Evolutionary conservation across 2,797 vertebrate genomes (phyloP).

Genomic region (Sarcoramphus papa): DNA sequence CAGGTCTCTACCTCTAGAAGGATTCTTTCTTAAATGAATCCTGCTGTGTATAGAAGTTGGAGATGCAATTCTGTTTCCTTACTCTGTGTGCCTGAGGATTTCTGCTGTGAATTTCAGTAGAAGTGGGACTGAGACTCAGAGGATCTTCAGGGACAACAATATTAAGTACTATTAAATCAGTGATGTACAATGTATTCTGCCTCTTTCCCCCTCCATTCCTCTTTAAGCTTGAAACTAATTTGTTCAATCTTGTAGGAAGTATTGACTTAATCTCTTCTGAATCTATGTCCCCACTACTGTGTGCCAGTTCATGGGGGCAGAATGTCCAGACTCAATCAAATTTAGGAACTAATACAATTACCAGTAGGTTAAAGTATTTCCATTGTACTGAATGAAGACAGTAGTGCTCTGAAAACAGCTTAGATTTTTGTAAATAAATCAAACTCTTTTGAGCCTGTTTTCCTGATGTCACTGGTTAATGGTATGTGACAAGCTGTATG

Average conservation of each 20-base stretch:
- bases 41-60: not conserved
- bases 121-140: not conserved
- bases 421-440: not conserved
- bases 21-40: not conserved
- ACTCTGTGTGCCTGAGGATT: not conserved
- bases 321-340: not conserved
- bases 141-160: not conserved
- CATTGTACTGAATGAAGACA: not conserved
- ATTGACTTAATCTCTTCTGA: constrained; percentile 36
- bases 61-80: not conserved
- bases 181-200: not conserved
- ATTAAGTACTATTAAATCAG: not conserved
- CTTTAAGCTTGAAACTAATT: constrained; percentile 1
- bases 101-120: not conserved
- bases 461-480: not conserved
- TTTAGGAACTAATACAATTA: constrained; percentile 44
- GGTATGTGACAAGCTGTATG: not conserved
- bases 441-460: not conserved
- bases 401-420: not conserved
- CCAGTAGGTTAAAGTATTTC: not conserved
- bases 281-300: not conserved
- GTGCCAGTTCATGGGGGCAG: not conserved
- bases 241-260: constrained; percentile 10
- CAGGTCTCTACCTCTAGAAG: not conserved
- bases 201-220: not conserved